These are phyloP conservation scores for Drosophila insularis DNA, from an alignment of 1,140 invertebrate species.

Conservation along the genomic window DNA sequence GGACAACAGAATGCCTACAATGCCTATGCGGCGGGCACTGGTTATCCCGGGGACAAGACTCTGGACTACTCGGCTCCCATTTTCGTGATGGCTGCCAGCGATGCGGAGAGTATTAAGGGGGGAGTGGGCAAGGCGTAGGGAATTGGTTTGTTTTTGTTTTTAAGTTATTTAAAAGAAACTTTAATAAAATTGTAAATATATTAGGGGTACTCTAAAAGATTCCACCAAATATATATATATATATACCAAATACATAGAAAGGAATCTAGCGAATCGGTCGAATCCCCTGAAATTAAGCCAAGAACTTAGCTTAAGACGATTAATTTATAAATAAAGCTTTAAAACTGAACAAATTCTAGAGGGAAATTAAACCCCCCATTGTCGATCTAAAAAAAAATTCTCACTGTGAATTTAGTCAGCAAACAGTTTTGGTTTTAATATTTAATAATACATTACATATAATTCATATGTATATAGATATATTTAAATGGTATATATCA, in stretches of 20 bases:
- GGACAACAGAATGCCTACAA: conserved; percentile 41
- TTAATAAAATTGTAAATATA: conserved; percentile 67
- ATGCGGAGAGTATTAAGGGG: conserved; percentile 52
- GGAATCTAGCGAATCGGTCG: conserved; percentile 6
- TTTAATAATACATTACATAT: conserved; percentile 51
- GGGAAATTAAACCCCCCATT: background rate
- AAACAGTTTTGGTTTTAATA: conserved; percentile 70
- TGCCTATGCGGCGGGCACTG: conserved; percentile 34
- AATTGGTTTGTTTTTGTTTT: conserved; percentile 29
- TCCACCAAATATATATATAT: conserved; percentile 21
- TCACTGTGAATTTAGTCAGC: conserved; percentile 40
- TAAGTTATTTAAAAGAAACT: conserved; percentile 55
- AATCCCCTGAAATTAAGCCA: conserved; percentile 35
- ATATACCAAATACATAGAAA: conserved; percentile 33
- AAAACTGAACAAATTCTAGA: conserved; percentile 35
- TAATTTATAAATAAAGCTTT: conserved; percentile 81
- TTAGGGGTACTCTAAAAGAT: conserved; percentile 12
- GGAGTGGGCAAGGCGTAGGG: conserved; percentile 54
- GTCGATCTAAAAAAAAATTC: background rate
- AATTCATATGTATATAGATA: conserved; percentile 29
- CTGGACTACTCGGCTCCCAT: conserved; percentile 76
- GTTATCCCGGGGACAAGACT: conserved; percentile 58
- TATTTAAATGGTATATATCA: conserved; percentile 27
- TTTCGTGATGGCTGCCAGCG: conserved; percentile 69
- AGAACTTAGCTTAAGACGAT: conserved; percentile 63